phyloP scores from a whole-genome alignment of 2,888 invertebrate species.

The Caenorhabditis angaria region DNA sequence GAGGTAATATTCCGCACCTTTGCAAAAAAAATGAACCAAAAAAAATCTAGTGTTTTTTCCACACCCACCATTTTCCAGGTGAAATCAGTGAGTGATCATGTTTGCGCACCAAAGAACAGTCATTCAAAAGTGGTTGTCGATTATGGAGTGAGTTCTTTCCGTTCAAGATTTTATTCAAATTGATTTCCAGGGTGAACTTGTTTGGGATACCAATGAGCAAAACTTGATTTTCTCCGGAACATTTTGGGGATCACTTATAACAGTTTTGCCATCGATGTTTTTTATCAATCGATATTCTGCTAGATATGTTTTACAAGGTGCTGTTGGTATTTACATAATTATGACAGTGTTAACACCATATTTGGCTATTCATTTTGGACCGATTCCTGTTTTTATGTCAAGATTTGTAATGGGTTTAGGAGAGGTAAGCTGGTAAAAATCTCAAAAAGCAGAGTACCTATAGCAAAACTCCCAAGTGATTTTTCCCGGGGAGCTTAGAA shows the following conservation, averaged over 20 bases:
- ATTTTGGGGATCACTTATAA: constrained; percentile 61
- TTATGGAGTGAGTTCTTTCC: constrained; percentile 42
- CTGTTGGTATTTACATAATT: constrained; percentile 41
- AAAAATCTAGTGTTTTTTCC: neutral
- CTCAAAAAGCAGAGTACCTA: neutral
- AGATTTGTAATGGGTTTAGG: constrained; percentile 64
- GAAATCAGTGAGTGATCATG: constrained; percentile 27
- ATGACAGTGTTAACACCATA: constrained; percentile 55
- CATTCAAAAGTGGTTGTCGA: constrained; percentile 46
- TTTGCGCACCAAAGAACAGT: constrained; percentile 18
- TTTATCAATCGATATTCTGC: constrained; percentile 50
- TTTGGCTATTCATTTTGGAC: constrained; percentile 49
- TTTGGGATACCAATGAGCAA: constrained; percentile 57
- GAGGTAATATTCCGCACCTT: constrained; percentile 21
- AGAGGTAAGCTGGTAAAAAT: constrained; percentile 42
- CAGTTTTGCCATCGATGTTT: constrained; percentile 60
- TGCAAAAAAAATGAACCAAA: constrained; percentile 3
- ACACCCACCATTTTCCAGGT: constrained; percentile 20
- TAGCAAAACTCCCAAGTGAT: neutral
- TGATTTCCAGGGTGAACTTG: constrained; percentile 52
- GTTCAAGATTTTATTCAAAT: neutral
- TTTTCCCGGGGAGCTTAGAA: neutral
- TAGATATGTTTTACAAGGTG: constrained; percentile 34
- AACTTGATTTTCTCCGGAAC: constrained; percentile 62
- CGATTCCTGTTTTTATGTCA: constrained; percentile 51